These are phyloP conservation scores for Nannobrachium achirus DNA, from an alignment of 2,113 vertebrate species.

Conservation along the genomic window DNA sequence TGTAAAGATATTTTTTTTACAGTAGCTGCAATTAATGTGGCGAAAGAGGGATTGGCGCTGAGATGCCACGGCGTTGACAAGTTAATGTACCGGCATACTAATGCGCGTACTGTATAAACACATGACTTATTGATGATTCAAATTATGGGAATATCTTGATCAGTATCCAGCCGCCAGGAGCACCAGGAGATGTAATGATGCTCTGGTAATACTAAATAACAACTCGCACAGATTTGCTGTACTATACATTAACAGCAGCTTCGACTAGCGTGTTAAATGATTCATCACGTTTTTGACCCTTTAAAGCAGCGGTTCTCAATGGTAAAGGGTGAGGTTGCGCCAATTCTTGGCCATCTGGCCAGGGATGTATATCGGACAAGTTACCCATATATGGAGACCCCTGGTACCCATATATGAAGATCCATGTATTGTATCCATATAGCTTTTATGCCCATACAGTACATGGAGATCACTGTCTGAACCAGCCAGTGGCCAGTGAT, in stretches of 20 bases:
- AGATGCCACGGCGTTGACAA: conserved; percentile 15
- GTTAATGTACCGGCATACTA: background rate
- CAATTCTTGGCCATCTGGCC: too few species aligned
- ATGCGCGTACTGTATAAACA: background rate
- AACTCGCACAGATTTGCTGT: background rate
- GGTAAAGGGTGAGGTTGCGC: too few species aligned
- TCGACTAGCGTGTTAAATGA: too few species aligned
- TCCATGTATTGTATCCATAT: too few species aligned
- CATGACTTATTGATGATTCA: conserved; percentile 45
- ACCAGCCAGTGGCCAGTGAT: too few species aligned
- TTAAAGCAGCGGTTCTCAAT: too few species aligned
- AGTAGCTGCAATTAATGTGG: conserved; percentile 10
- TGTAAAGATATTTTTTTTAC: background rate
- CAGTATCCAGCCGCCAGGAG: background rate
- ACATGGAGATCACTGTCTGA: too few species aligned
- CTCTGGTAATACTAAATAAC: background rate
- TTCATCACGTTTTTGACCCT: too few species aligned
- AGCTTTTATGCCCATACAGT: too few species aligned
- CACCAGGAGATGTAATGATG: background rate
- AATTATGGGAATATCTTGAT: background rate
- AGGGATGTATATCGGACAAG: too few species aligned
- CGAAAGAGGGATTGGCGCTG: background rate
- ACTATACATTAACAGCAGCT: background rate
- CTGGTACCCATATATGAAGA: too few species aligned
- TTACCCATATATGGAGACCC: too few species aligned